Percentiles rank a stretch among this genome's conserved stretches.
Evolutionary conservation across 1,140 invertebrate species (phyloP).

Genomic region (Eubasilissa regina): DNA sequence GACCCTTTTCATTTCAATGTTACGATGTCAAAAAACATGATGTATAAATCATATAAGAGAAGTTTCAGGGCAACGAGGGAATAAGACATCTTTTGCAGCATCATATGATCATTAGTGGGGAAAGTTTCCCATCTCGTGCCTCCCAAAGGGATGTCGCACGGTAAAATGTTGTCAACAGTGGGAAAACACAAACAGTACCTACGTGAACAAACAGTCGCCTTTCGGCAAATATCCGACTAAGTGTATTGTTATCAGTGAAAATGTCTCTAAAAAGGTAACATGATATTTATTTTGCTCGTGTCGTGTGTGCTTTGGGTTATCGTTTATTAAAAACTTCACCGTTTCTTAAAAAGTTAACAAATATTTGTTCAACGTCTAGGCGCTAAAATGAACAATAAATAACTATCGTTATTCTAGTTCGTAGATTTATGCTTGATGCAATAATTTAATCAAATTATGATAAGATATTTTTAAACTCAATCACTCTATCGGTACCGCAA

Average conservation of each 20-base stretch:
- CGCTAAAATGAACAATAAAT: no score
- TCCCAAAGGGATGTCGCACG: background rate
- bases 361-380: no score
- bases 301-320: background rate
- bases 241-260: conserved; percentile 29
- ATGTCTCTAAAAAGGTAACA: conserved; percentile 28
- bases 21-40: background rate
- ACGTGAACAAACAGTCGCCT: conserved; percentile 51
- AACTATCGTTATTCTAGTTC: no score
- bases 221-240: conserved; percentile 28
- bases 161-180: conserved; percentile 46
- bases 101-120: conserved; percentile 24
- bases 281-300: conserved; percentile 2
- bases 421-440: no score
- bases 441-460: no score
- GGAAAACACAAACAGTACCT: conserved; percentile 38
- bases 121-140: background rate
- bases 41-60: conserved; percentile 2
- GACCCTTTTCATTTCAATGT: no score
- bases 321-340: background rate
- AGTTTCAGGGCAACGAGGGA: conserved; percentile 2
- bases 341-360: no score
- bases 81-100: conserved; percentile 11
- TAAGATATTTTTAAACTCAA: no score
- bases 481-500: no score